phyloP scores from a whole-genome alignment of 2,113 vertebrate species.

The Eclectus roratus region DNA sequence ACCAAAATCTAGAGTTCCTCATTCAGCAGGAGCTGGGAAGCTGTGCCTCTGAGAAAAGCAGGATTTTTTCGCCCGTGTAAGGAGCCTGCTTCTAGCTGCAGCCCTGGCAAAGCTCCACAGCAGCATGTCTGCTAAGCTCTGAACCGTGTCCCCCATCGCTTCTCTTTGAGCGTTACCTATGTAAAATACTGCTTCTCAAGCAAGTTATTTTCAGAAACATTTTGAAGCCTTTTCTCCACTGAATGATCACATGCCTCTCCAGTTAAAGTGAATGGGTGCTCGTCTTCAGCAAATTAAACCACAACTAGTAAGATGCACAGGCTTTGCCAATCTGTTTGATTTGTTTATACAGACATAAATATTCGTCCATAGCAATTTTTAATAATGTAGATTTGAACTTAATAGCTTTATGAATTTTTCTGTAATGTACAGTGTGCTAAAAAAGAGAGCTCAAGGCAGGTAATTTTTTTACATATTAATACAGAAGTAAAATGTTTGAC shows the following conservation, averaged over 20 bases:
- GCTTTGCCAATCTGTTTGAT: not conserved
- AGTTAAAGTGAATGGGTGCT: not conserved
- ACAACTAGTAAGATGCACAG: not conserved
- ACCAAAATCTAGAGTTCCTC: not conserved
- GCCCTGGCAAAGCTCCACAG: not conserved
- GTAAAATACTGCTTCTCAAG: not conserved
- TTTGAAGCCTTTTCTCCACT: not conserved
- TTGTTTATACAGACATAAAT: not conserved
- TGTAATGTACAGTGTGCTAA: not conserved
- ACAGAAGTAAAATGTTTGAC: not conserved
- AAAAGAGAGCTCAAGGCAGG: not conserved
- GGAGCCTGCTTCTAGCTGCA: not conserved
- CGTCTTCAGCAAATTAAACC: not conserved
- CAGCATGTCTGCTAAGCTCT: not conserved
- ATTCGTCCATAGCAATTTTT: not conserved
- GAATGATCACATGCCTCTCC: not conserved
- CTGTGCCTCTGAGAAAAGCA: not conserved
- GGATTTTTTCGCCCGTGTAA: not conserved
- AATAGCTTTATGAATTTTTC: not conserved
- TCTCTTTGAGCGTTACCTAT: not conserved
- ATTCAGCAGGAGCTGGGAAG: not conserved
- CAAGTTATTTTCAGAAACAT: not conserved
- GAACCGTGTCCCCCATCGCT: accelerated
- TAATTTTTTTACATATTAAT: not conserved
- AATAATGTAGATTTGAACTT: not conserved